These are phyloP conservation scores for Rhamnusium bicolor DNA, from an alignment of 2,888 invertebrate genomes.

Conservation along the genomic window DNA sequence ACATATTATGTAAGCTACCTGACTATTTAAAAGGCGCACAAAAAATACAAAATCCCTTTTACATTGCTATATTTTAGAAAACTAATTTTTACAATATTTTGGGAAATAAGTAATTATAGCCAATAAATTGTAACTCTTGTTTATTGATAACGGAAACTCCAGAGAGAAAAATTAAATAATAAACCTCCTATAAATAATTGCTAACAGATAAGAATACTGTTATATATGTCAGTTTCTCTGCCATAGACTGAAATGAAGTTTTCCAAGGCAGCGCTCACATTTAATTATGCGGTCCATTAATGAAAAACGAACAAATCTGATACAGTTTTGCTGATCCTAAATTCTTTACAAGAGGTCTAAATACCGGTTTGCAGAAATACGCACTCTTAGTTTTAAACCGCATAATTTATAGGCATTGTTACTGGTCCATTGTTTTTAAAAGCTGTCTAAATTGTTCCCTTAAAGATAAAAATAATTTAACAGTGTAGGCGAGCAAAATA, in stretches of 20 bases:
- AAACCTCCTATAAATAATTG: neutral
- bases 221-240: neutral
- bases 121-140: too few species aligned
- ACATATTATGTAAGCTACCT: too few species aligned
- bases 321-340: neutral
- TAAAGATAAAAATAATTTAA: neutral
- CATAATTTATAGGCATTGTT: neutral
- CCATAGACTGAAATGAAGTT: neutral
- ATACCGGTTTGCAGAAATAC: neutral
- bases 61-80: too few species aligned
- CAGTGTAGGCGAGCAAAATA: too few species aligned
- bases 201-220: too few species aligned
- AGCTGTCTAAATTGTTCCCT: neutral
- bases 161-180: too few species aligned
- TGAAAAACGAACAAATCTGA: neutral
- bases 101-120: too few species aligned
- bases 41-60: too few species aligned
- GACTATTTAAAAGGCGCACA: too few species aligned
- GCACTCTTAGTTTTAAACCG: neutral
- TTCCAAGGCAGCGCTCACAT: neutral
- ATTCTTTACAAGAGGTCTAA: neutral
- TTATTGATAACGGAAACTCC: too few species aligned
- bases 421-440: neutral
- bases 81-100: too few species aligned
- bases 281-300: neutral